Percentiles rank a stretch among this genome's conserved stretches.
Evolutionary conservation across 2,888 invertebrate genomes (phyloP).

Genomic region (Apocheima hispidaria): DNA sequence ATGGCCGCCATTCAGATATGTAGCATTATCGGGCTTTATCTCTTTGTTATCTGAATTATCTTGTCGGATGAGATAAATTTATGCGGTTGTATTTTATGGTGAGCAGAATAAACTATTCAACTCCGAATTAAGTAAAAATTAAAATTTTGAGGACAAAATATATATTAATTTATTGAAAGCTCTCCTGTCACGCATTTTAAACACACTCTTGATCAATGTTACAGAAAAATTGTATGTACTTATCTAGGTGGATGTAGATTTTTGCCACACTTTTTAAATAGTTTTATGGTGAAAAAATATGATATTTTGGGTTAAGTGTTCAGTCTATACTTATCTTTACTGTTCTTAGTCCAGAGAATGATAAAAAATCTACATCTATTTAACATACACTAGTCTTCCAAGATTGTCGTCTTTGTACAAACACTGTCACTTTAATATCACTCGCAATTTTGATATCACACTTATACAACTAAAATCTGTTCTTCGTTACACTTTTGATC

Average conservation of each 20-base stretch:
- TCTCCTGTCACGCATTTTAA: neutral
- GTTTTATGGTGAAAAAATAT: neutral
- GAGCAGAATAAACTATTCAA: neutral
- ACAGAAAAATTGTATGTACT: too few relatives aligned
- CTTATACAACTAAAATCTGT: constrained; percentile 11
- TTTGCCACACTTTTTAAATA: neutral
- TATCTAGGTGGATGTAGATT: neutral
- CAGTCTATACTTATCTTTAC: constrained; percentile 28
- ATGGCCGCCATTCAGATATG: constrained; percentile 72
- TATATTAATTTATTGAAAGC: neutral
- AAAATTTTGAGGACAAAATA: neutral
- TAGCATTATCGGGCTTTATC: constrained; percentile 31
- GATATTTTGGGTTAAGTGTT: neutral
- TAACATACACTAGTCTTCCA: constrained; percentile 19
- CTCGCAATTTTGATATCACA: constrained; percentile 21
- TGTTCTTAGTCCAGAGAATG: constrained; percentile 1
- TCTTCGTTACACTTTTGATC: constrained; percentile 28
- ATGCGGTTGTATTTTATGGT: neutral
- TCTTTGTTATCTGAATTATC: constrained; percentile 11
- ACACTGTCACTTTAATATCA: constrained; percentile 16
- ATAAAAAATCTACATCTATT: constrained; percentile 12
- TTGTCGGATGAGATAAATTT: constrained; percentile 1
- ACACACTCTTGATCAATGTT: neutral
- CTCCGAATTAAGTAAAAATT: neutral
- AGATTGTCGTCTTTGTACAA: constrained; percentile 2